A percentile compares a stretch with the other conserved stretches of the same genome.
Evolutionary conservation across 2,888 invertebrate genomes (phyloP).

Genomic region (Dicyrtoma fusca): DNA sequence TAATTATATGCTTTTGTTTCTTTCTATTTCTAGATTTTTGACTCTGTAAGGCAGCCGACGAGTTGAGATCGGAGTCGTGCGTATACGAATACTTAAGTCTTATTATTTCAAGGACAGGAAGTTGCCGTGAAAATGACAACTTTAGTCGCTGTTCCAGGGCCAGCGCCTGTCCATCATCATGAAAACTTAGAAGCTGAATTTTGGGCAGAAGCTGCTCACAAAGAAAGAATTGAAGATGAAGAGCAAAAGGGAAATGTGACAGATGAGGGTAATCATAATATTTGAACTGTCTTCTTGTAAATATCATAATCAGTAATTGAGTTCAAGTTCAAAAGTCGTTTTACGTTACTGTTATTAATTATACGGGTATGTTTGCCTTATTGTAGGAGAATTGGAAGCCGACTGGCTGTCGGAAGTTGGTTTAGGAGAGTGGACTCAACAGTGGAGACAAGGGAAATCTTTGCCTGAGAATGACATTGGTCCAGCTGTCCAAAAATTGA

Average conservation of each 20-base stretch:
- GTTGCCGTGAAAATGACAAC: slow-evolving; percentile 31
- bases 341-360: no score
- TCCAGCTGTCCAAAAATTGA: slow-evolving; percentile 56
- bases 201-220: slow-evolving; percentile 52
- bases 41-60: no score
- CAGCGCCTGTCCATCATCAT: slow-evolving; percentile 33
- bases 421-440: slow-evolving; percentile 54
- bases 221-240: slow-evolving; percentile 55
- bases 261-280: slow-evolving; percentile 52
- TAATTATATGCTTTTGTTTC: no score
- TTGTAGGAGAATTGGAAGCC: slow-evolving; percentile 54
- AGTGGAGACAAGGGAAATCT: slow-evolving; percentile 57
- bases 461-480: slow-evolving; percentile 56
- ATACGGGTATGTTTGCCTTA: neutral
- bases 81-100: no score
- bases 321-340: no score
- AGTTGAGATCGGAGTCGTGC: no score
- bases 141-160: slow-evolving; percentile 33
- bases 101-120: no score
- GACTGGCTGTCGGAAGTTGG: slow-evolving; percentile 56
- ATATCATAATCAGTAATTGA: slow-evolving; percentile 12
- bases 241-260: slow-evolving; percentile 56
- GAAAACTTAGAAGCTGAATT: slow-evolving; percentile 49
- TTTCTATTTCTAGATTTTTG: no score
- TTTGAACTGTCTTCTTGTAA: neutral